Conservation (phyloP, 2,888 invertebrate species). For the Bellardia bayeri region DNA sequence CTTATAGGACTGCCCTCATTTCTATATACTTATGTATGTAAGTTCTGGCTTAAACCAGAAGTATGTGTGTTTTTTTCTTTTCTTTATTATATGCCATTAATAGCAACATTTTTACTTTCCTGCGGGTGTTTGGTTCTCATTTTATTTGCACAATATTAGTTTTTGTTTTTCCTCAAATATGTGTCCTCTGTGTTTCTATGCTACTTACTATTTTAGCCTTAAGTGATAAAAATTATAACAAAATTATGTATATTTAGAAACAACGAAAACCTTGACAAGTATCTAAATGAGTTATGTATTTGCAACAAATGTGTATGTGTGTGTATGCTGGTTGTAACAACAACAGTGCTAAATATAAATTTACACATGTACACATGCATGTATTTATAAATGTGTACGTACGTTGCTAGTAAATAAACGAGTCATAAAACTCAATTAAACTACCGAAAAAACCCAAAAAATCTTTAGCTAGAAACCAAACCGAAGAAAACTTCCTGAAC, state of each 20-base stretch:
- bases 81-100: background rate
- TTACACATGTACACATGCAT: no score
- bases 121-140: background rate
- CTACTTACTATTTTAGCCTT: background rate
- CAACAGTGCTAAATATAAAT: no score
- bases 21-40: no score
- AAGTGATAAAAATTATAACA: background rate
- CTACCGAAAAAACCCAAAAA: slow-evolving; percentile 27
- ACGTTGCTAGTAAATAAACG: slow-evolving; percentile 43
- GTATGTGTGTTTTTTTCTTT: background rate
- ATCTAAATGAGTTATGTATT: background rate
- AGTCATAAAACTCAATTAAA: slow-evolving; percentile 60
- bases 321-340: no score
- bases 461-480: background rate
- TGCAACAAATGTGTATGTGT: no score
- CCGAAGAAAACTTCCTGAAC: slow-evolving; percentile 5
- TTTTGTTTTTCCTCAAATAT: background rate
- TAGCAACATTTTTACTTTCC: background rate
- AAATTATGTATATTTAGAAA: background rate
- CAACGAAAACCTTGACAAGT: background rate
- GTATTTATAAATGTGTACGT: background rate
- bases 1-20: no score
- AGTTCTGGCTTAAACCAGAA: no score
- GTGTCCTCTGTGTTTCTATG: background rate
- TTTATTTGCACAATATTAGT: background rate